These are phyloP conservation scores for Dermochelys coriacea DNA, from an alignment of 2,797 vertebrate genomes.

Conservation along the genomic window DNA sequence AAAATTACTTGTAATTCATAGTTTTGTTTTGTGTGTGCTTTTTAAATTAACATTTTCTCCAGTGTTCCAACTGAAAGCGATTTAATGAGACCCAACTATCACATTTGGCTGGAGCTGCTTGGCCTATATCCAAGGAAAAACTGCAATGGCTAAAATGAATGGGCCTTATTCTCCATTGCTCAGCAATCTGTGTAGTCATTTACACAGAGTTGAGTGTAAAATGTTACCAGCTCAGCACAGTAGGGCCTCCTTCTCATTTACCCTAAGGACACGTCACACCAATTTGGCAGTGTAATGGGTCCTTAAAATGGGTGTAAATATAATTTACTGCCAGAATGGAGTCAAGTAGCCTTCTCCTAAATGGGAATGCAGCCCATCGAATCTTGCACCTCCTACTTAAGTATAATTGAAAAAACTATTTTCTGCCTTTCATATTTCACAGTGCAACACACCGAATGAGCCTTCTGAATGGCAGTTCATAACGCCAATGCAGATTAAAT, in stretches of 20 bases:
- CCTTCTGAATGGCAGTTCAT: constrained; percentile 22
- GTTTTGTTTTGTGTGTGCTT: background rate
- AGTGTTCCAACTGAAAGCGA: constrained; percentile 1
- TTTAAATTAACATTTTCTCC: background rate
- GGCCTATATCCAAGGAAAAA: background rate
- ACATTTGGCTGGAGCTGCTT: background rate
- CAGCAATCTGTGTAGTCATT: background rate
- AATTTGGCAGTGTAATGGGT: background rate
- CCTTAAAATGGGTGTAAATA: background rate
- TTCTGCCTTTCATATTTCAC: background rate
- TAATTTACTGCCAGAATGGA: background rate
- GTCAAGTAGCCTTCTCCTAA: background rate
- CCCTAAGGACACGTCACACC: background rate
- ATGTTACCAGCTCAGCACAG: background rate
- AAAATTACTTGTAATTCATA: background rate
- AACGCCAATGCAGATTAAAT: background rate
- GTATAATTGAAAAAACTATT: background rate
- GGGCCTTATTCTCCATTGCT: background rate
- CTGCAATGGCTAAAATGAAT: background rate
- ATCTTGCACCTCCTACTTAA: background rate
- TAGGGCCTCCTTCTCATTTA: background rate
- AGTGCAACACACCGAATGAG: background rate
- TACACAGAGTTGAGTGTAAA: background rate
- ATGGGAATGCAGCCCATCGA: background rate
- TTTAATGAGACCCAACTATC: constrained; percentile 21